Base-by-base conservation (phyloP, 2,113 vertebrate genomes). In the Petrocephalus microphthalmus region DNA sequence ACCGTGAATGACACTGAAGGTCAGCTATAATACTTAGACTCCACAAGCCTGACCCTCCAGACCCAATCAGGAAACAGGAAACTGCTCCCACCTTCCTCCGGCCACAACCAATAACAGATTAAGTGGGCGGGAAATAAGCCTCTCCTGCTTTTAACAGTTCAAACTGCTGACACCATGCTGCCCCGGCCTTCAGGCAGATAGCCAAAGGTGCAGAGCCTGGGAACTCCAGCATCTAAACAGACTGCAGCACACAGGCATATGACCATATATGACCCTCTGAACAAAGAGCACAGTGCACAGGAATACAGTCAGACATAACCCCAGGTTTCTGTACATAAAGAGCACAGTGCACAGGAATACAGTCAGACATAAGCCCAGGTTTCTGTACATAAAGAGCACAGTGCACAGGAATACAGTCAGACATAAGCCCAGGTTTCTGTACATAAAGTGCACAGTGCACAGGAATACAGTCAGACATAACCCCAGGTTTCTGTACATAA, bases 31-130 rank as follows among this genome's bases (percentile, higher is more conserved):
- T 25, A 49, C 45, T 47, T 7, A 49, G 19, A n/a, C 47, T 29
- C 81, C 19, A 7, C 37, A 19, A 20, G 42, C 47, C 42, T n/a
- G 20, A 22, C 82, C 20, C 42, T 52, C 82, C 42, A 84, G 37
- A 47, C 49, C 47, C 42, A 84, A 51, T 84, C 45, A 84, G 82
- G 45, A 71, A 84, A 84, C 42, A 49, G 42, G 42, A 84, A 51
- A 49, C 45, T 51, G 82, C 82, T 84, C 22, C 82, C n/a, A 25
- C 45, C 47, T 84, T 19, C 33, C 45, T 49, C 82, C 15, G 5
- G 67, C 67, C 67, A 74, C 81, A 83, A n/a, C 81, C 82, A 84
- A 84, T 49, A 51, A 25, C n/a, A 49, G 20, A 84, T n/a, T 47
- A 52, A 84, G 49, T 49, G 82, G 49, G 45, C 1, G 49, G 42